Evolutionary conservation across 2,888 invertebrate species (phyloP), one percentile per base, ranked within the genome.

Genomic region (Iselma pallidipennis): DNA sequence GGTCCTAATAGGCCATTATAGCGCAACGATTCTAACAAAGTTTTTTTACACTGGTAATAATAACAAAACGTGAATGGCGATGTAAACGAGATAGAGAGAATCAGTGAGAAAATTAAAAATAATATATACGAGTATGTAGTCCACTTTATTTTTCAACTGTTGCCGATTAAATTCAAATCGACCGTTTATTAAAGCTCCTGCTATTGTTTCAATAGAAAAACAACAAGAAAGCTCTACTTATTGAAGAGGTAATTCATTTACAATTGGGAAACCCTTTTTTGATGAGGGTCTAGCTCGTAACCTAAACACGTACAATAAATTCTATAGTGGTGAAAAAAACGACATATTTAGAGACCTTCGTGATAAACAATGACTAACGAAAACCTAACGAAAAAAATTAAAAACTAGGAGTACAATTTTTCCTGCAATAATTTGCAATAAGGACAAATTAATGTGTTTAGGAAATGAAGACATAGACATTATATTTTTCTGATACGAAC

Each of bases 1-100:
- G 65, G 64, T 72, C 71, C 72, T 72, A 72, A 72, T 72, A 68
- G 72, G 55, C 70, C 63, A 68, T 71, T 70, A 70, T 60, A 60
- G 63, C 63, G 58, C 55, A 52, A 48, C 68, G 65, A 66, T 71
- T 69, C 66, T 67, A 59, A 68, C 66, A 61, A 61, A 69, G 65
- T 66, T 72, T 68, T n/a, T n/a, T 70, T 69, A 62, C 61, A 51
- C 49, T 58, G 51, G 42, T 42, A 7, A 59, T 61, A 63, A 69
- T 69, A 71, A 62, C 66, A 57, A 61, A 61, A 65, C 59, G 66
- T 65, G 61, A 65, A 68, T 61, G 42, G 51, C 60, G 57, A 63
- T 63, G 69, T 65, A 66, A 66, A 71, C 69, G 69, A 61, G 66
- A 56, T 57, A 64, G 61, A 25, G 16, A 16, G 33, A 37, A 37